Conservation (phyloP, 1,140 invertebrate genomes). For the Yoshiicerus persimilis region DNA sequence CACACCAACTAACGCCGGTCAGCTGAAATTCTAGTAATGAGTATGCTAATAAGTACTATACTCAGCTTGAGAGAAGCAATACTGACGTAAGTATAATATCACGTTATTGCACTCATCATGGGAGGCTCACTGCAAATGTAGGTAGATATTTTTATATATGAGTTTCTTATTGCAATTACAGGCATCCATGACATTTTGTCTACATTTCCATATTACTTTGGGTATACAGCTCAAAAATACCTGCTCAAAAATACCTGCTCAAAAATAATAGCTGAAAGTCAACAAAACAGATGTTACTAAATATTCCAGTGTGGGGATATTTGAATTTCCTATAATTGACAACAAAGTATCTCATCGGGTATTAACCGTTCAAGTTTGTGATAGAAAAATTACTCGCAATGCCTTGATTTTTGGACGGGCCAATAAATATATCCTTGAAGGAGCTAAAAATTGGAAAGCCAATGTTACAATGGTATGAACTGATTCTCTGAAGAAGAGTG, state of each 20-base stretch:
- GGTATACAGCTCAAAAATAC: neutral
- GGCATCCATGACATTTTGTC: no score
- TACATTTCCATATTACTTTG: no score
- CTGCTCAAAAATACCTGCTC: no score
- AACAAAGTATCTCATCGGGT: neutral
- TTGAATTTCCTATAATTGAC: neutral
- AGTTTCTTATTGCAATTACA: no score
- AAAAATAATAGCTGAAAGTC: neutral
- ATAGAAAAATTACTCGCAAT: conserved; percentile 15
- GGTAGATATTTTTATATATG: no score
- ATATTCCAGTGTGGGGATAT: neutral
- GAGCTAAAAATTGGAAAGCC: neutral
- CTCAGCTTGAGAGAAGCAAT: no score
- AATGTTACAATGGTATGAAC: neutral
- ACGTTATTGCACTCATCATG: no score
- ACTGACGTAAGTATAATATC: no score
- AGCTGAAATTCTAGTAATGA: no score
- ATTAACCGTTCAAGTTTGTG: conserved; percentile 3
- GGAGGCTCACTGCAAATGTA: no score
- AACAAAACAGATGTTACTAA: neutral
- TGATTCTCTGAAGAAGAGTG: neutral
- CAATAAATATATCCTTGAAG: neutral
- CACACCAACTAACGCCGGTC: no score
- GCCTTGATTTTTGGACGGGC: neutral
- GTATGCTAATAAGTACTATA: no score